These are phyloP conservation scores for Acrossocheilus fasciatus DNA, from an alignment of 2,797 vertebrate species.

Conservation along the genomic window DNA sequence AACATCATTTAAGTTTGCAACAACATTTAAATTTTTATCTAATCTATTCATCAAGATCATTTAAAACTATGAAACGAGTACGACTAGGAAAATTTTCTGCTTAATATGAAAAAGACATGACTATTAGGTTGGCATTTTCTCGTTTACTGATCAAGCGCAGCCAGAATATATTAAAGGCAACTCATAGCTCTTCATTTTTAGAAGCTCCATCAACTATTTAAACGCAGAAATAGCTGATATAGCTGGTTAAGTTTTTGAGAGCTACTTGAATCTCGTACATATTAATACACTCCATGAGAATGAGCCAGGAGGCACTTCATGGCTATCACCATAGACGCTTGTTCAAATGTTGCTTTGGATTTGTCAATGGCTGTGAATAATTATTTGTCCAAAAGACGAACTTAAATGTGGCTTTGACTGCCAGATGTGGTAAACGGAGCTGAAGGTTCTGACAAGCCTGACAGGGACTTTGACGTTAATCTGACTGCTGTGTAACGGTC, in stretches of 20 bases:
- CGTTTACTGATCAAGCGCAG: neutral
- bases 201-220: slow-evolving; percentile 23
- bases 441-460: slow-evolving; percentile 47
- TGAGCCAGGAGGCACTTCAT: slow-evolving; percentile 26
- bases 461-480: slow-evolving; percentile 37
- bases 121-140: slow-evolving; percentile 23
- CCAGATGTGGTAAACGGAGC: slow-evolving; percentile 33
- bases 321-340: slow-evolving; percentile 14
- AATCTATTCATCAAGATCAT: neutral
- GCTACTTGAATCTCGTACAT: slow-evolving; percentile 23
- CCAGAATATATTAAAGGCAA: slow-evolving; percentile 29
- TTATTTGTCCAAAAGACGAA: slow-evolving; percentile 50
- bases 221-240: slow-evolving; percentile 34
- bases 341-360: slow-evolving; percentile 32
- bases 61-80: neutral
- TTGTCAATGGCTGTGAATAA: slow-evolving; percentile 48
- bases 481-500: slow-evolving; percentile 31
- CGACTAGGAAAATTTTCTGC: neutral
- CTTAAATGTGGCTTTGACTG: slow-evolving; percentile 44
- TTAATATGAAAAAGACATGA: slow-evolving; percentile 14
- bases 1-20: neutral
- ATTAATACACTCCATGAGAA: slow-evolving; percentile 12
- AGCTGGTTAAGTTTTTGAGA: slow-evolving; percentile 12
- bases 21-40: neutral
- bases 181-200: slow-evolving; percentile 15